phyloP scores from a whole-genome alignment of 2,113 vertebrate species.

The Paradisaea rubra region DNA sequence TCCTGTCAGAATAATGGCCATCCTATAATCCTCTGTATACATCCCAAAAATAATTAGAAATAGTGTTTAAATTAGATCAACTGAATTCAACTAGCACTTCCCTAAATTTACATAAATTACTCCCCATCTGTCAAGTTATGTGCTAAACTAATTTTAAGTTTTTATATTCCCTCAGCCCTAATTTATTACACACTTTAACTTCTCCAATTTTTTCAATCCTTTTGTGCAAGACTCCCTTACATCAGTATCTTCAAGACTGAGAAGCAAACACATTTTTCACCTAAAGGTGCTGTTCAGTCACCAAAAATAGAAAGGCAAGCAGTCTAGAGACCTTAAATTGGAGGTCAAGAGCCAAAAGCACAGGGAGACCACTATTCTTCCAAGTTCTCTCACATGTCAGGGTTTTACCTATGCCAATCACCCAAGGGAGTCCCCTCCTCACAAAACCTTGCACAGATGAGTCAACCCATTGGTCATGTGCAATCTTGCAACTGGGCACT shows the following conservation, averaged over 20 bases:
- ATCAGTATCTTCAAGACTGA: not conserved
- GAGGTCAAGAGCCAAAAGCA: not conserved
- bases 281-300: not conserved
- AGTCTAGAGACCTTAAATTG: not conserved
- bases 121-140: conserved; percentile 41
- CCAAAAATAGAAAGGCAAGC: not conserved
- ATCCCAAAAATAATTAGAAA: conserved; percentile 9
- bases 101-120: conserved; percentile 42
- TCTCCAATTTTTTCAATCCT: not conserved
- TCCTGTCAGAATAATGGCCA: conserved; percentile 15
- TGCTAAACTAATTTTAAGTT: conserved; percentile 32
- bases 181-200: conserved; percentile 6
- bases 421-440: not conserved
- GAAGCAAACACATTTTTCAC: not conserved
- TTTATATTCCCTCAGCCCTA: not conserved
- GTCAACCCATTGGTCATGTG: not conserved
- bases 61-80: conserved; percentile 31
- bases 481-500: not conserved
- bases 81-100: conserved; percentile 45
- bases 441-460: not conserved
- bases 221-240: not conserved
- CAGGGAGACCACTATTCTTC: not conserved
- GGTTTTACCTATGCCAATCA: not conserved
- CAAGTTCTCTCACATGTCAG: not conserved
- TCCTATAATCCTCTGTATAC: not conserved